These are phyloP conservation scores for Crotalus tigris DNA, from an alignment of 2,113 vertebrate genomes.

Conservation along the genomic window DNA sequence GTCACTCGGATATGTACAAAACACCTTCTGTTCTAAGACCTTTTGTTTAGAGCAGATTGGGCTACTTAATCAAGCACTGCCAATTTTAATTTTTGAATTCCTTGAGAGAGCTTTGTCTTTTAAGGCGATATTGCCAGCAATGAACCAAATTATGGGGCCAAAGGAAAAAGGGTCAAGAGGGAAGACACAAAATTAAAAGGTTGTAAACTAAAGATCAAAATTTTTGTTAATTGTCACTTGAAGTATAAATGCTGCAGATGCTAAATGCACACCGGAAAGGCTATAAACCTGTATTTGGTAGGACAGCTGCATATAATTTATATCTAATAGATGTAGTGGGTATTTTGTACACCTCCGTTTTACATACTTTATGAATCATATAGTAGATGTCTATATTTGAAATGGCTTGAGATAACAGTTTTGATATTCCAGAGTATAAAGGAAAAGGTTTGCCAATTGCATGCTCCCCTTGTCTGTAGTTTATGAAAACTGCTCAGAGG, in stretches of 20 bases:
- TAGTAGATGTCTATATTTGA: not conserved
- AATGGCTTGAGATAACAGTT: not conserved
- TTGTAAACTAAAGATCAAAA: not conserved
- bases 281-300: not conserved
- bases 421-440: not conserved
- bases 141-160: not conserved
- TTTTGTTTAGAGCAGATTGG: not conserved
- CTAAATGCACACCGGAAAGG: not conserved
- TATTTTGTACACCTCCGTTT: not conserved
- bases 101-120: not conserved
- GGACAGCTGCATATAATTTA: not conserved
- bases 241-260: not conserved
- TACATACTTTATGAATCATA: not conserved
- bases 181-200: not conserved
- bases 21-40: not conserved
- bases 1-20: not conserved
- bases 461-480: not conserved
- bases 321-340: not conserved
- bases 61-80: not conserved
- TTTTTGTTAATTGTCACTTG: not conserved
- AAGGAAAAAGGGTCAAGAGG: not conserved
- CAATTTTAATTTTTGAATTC: not conserved
- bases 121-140: not conserved
- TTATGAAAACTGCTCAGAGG: not conserved
- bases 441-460: not conserved